Evolutionary conservation across 2,888 invertebrate genomes (phyloP), one percentile per base, ranked within the genome.

Genomic region (Agriopis marginaria): DNA sequence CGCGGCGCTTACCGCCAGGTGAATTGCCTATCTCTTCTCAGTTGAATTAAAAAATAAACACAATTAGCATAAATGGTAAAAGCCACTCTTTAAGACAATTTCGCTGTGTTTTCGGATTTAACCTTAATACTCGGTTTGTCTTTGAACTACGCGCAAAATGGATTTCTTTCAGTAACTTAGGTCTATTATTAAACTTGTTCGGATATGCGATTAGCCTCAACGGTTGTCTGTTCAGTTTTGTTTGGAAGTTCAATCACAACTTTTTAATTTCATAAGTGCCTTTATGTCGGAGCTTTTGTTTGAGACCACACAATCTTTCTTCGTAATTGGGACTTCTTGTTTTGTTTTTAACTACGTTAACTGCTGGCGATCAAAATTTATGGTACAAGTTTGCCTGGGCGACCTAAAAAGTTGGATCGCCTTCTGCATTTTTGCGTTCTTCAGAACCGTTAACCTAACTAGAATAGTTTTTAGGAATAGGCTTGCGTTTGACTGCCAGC

Each of bases 181-280:
- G 56, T 54, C 61, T 54, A 69, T 68, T 60, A 60, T 65, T 17
- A 39, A 61, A 69, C 56, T 69, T 65, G 61, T 45, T 58, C 56
- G 40, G 51, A 32, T 65, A 65, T 63, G 49, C 44, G 60, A 51
- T 69, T 65, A 65, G 65, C 65, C 23, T 56, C 56, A 51, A 65
- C 51, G 50, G 64, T 64, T 63, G 59, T 63, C 59, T 59, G 49
- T 68, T 53, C 47, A 45, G 63, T 44, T 44, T 66, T 59, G 59
- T 63, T 68, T 32, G 14, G 56, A 67, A 63, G 53, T 63, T 59
- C 68, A 63, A 68, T 68, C 58, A 68, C 51, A 69, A 61, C 55
- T 69, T 69, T 63, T 55, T 69, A 69, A 69, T 69, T 59, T 63
- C 53, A 59, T 59, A 68, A 59, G 53, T 53, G 62, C 56, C 54